Evolutionary conservation across 2,888 invertebrate genomes (phyloP), one percentile per base, ranked within the genome.

Genomic region (Cephus runcator): DNA sequence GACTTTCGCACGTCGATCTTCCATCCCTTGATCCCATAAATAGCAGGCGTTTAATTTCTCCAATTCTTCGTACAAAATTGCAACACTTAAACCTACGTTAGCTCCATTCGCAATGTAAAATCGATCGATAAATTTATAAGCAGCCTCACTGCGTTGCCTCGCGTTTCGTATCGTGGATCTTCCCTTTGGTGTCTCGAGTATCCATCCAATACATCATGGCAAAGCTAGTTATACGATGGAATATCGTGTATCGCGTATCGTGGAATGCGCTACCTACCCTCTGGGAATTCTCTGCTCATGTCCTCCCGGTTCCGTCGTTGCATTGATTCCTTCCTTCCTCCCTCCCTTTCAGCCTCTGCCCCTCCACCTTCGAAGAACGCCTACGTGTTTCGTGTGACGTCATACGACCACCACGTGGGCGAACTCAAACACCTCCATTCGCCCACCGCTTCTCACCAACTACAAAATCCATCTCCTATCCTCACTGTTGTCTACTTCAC

Each of bases 341-440:
- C 77, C 75, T 69, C 36, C 75, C 73, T 81, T 77, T 74, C 68
- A 31, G 12, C 79, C 73, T 73, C 35, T 73, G 30, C 77, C 74
- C 69, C 80, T 77, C 30, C 69, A 79, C 80, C 83, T 78, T 81
- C 81, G 80, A 84, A 83, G 81, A 82, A 82, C 82, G 92, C 92
- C 86, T 92, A 93, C 92, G 94, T 93, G 93, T 92, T 76, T 92
- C 92, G 91, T 85, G 86, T 90, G 88, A 89, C 90, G 91, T 91
- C 90, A 91, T 85, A 86, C 89, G 87, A 86, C 85, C 88, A 87
- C 84, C 89, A 87, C 89, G 90, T 89, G 89, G 91, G 91, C 89
- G 89, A 88, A 86, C 90, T 91, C 90, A 86, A 91, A 88, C 87
- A 85, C 85, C 82, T 84, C 83, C 85, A 82, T 88, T 79, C 69